Conservation (phyloP, 2,888 invertebrate species). For the Pharmacophagus antenor region DNA sequence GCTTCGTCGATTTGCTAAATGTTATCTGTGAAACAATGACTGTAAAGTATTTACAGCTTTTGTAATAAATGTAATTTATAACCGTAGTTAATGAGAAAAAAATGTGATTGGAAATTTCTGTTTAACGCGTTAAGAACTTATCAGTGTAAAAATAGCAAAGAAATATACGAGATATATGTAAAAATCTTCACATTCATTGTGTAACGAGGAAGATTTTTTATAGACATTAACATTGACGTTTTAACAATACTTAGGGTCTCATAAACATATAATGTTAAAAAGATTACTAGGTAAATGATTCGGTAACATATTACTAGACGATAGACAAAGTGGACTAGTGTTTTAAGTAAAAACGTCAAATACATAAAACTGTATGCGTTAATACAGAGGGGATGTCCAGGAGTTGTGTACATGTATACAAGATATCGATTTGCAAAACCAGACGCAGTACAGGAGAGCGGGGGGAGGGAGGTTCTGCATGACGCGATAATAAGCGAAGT, state of each 20-base stretch:
- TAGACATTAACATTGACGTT: too few species aligned
- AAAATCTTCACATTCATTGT: too few species aligned
- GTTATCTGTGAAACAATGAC: constrained; percentile 15
- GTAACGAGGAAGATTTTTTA: too few species aligned
- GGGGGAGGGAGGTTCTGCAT: constrained; percentile 44
- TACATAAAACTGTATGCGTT: constrained; percentile 4
- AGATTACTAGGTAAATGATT: neutral
- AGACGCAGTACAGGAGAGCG: constrained; percentile 32
- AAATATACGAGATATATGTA: too few species aligned
- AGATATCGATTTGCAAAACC: constrained; percentile 57
- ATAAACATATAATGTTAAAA: too few species aligned
- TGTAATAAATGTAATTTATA: constrained; percentile 12
- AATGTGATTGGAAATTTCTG: neutral
- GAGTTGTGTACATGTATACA: constrained; percentile 29
- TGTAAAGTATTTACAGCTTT: constrained; percentile 12
- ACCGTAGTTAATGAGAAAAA: neutral
- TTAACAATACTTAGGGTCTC: too few species aligned
- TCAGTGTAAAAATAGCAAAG: too few species aligned
- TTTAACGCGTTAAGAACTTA: neutral
- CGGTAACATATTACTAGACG: neutral
- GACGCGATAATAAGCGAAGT: constrained; percentile 49
- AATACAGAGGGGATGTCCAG: constrained; percentile 11
- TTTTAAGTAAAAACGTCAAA: neutral
- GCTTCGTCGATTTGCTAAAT: constrained; percentile 45
- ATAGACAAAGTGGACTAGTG: neutral